Evolutionary conservation across 2,888 invertebrate genomes (phyloP), one percentile per base, ranked within the genome.

Genomic region (Conistra vaccinii): DNA sequence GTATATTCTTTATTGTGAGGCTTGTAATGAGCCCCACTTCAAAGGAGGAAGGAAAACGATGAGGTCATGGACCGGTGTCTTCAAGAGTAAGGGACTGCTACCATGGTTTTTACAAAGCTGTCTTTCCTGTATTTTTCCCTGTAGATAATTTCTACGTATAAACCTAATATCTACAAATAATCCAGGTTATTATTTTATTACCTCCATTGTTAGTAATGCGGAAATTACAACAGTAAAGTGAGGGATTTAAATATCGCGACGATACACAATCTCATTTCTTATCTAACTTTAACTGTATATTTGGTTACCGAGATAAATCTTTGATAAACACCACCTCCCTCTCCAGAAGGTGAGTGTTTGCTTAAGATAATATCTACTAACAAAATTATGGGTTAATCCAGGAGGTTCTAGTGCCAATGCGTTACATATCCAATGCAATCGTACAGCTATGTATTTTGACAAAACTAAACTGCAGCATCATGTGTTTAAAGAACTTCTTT

Each of bases 281-380:
- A 82, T 62, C 69, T 82, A 55, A 69, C 26, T 70, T 45, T n/a
- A 67, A 62, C 55, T 73, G 45, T 14, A 65, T 76, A 78, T 81
- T 75, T 53, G 45, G 0, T 65, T 14, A 68, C 26, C 12, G 39
- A 81, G 67, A 76, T 78, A 75, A 80, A 67, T 55, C 9, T 0
- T n/a, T 45, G 29, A 14, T 32, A 66, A 48, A 66, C 39, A 66
- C 1, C 14, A 61, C 7, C 53, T 42, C 55, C 20, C 39, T n/a
- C 23, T 66, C 3, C 5, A 48, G 45, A 23, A 48, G 17, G n/a
- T 29, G 65, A 29, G 32, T 20, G 14, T 32, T 77, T 55, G 14
- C n/a, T 14, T 60, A 51, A 20, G 20, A 39, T 48, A 51, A 17
- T 51, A 45, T 32, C 7, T 45, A 35, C 2, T 9, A 23, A 14